These are phyloP conservation scores for Drosophila nannoptera DNA, from an alignment of 1,140 invertebrate genomes.

Conservation along the genomic window DNA sequence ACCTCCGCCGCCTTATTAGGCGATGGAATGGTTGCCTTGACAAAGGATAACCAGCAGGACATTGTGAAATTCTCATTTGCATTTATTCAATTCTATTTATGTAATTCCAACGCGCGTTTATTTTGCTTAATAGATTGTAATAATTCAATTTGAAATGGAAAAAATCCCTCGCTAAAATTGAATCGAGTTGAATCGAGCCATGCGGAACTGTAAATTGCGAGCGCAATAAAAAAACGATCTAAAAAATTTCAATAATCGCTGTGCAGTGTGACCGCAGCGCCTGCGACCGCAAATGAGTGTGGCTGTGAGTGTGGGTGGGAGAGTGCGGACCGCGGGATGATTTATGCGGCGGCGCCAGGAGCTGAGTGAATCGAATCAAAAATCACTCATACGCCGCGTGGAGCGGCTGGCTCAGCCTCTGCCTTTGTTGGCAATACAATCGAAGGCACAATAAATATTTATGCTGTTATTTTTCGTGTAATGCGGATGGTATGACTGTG, in stretches of 20 bases:
- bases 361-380: conserved; percentile 37
- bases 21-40: too few species aligned
- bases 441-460: conserved; percentile 73
- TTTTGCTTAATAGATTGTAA: too few species aligned
- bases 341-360: conserved; percentile 36
- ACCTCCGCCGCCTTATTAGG: too few species aligned
- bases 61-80: too few species aligned
- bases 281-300: conserved; percentile 10
- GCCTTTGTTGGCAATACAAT: conserved; percentile 49
- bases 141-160: conserved; percentile 4
- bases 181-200: conserved; percentile 61
- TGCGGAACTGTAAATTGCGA: conserved; percentile 43
- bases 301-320: too few species aligned
- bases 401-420: neutral
- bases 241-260: conserved; percentile 38
- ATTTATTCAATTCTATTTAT: too few species aligned
- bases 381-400: conserved; percentile 64
- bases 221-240: conserved; percentile 4
- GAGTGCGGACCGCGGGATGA: conserved; percentile 33
- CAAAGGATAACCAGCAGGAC: too few species aligned
- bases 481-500: conserved; percentile 27
- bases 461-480: conserved; percentile 45
- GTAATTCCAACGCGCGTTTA: too few species aligned
- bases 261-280: conserved; percentile 40
- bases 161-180: conserved; percentile 39